phyloP scores from a whole-genome alignment of 1,140 invertebrate genomes.

The Ylistrum balloti region DNA sequence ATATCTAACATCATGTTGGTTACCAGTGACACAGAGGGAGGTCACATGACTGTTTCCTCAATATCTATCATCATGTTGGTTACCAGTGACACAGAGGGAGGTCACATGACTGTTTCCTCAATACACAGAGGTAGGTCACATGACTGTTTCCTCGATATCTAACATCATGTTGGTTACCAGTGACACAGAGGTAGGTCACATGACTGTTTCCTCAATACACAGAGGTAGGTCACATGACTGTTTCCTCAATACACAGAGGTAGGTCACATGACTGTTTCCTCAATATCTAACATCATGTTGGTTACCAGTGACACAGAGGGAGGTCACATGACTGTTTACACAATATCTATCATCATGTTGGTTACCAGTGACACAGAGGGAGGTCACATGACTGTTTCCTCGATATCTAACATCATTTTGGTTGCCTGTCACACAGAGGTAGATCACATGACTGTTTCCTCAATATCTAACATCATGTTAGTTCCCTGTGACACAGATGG shows the following conservation, averaged over 20 bases:
- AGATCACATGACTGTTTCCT: not conserved
- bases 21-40: no score
- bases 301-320: no score
- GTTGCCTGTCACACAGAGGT: not conserved
- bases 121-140: no score
- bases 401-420: not conserved
- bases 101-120: no score
- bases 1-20: no score
- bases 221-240: conserved; percentile 3
- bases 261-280: not conserved
- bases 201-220: no score
- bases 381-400: not conserved
- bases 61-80: no score
- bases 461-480: conserved; percentile 1
- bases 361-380: not conserved
- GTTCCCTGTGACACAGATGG: not conserved
- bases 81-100: no score
- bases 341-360: not conserved
- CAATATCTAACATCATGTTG: not conserved
- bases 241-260: not conserved
- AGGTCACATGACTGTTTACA: not conserved
- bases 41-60: no score
- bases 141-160: no score
- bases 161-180: not conserved
- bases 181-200: no score